Percentiles rank a stretch among this genome's conserved stretches.
Evolutionary conservation across 2,888 invertebrate species (phyloP).

Genomic region (Polymixis lichenea): DNA sequence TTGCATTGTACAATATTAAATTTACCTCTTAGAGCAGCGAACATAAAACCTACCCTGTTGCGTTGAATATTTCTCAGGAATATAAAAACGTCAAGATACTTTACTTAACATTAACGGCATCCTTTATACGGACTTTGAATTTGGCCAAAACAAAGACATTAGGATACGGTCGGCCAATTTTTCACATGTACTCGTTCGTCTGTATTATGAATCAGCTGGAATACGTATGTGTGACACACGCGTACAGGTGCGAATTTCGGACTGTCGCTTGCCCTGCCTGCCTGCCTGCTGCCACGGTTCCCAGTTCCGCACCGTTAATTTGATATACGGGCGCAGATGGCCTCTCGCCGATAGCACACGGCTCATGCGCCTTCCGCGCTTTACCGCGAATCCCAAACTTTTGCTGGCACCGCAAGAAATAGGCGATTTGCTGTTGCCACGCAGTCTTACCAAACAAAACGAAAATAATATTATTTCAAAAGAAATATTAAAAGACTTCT

Average conservation of each 20-base stretch:
- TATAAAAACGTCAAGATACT: slow-evolving; percentile 55
- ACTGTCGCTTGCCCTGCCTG: slow-evolving; percentile 65
- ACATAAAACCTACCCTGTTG: slow-evolving; percentile 48
- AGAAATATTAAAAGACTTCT: neutral
- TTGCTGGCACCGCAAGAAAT: slow-evolving; percentile 44
- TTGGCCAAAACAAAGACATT: slow-evolving; percentile 74
- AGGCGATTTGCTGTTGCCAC: slow-evolving; percentile 45
- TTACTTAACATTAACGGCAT: slow-evolving; percentile 61
- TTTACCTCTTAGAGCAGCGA: slow-evolving; percentile 24
- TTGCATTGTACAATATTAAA: slow-evolving; percentile 66
- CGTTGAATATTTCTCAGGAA: slow-evolving; percentile 45
- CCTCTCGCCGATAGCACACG: slow-evolving; percentile 75
- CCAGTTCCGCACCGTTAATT: slow-evolving; percentile 85
- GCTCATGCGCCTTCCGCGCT: slow-evolving; percentile 67
- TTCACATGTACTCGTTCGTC: slow-evolving; percentile 68
- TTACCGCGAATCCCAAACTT: slow-evolving; percentile 68
- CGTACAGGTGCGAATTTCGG: slow-evolving; percentile 80
- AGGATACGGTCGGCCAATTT: slow-evolving; percentile 75
- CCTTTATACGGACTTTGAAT: slow-evolving; percentile 64
- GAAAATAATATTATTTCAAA: neutral
- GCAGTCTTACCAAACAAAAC: neutral
- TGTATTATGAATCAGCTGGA: slow-evolving; percentile 23
- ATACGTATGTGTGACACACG: slow-evolving; percentile 56
- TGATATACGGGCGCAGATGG: slow-evolving; percentile 83
- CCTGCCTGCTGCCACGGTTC: slow-evolving; percentile 57